phyloP scores from a whole-genome alignment of 1,140 invertebrate genomes.

The Penaeus indicus region DNA sequence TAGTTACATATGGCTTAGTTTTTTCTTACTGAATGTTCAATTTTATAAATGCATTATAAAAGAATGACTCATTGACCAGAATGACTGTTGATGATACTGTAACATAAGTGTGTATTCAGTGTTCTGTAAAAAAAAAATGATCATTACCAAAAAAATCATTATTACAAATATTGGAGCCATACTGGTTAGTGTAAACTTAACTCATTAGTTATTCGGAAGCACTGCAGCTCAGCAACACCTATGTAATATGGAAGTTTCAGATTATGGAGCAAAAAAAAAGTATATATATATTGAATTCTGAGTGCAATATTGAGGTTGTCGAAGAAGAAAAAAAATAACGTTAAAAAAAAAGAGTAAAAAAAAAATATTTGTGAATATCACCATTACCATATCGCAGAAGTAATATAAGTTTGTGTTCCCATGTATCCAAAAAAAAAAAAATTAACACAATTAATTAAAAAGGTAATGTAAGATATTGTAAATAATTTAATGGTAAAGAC shows the following conservation, averaged over 20 bases:
- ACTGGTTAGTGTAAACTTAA: background rate
- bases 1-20: conserved; percentile 39
- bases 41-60: conserved; percentile 33
- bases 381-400: conserved; percentile 50
- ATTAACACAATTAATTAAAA: conserved; percentile 36
- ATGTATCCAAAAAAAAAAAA: conserved; percentile 53
- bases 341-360: background rate
- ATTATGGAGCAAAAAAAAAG: too few relatives aligned
- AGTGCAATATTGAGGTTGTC: conserved; percentile 51
- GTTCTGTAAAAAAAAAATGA: background rate
- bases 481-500: conserved; percentile 60
- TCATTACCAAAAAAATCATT: too few relatives aligned
- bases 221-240: too few relatives aligned
- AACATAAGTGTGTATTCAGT: conserved; percentile 45
- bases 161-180: background rate
- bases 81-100: conserved; percentile 55
- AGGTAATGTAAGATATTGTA: conserved; percentile 60
- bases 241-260: too few relatives aligned
- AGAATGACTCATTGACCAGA: conserved; percentile 28
- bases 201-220: background rate
- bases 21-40: conserved; percentile 43
- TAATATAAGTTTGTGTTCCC: conserved; percentile 54
- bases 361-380: conserved; percentile 50
- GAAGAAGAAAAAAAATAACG: conserved; percentile 7
- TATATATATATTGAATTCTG: background rate